Percentiles rank a stretch among this genome's conserved stretches.
Evolutionary conservation across 2,797 vertebrate species (phyloP).

Genomic region (Lindbergichthys nudifrons): DNA sequence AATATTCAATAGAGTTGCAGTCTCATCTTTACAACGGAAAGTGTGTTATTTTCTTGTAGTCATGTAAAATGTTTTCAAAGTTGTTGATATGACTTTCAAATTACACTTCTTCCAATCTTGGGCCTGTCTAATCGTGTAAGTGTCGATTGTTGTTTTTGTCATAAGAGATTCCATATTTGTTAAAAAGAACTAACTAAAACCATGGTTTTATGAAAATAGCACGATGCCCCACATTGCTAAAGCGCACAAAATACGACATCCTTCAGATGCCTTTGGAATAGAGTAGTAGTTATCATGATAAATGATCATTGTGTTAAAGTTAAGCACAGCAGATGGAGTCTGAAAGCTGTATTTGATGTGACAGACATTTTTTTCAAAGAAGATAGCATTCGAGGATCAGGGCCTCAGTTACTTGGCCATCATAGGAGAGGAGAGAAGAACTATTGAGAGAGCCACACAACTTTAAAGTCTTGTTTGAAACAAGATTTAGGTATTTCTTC

Average conservation of each 20-base stretch:
- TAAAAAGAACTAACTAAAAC: too few relatives aligned
- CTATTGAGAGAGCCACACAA: background rate
- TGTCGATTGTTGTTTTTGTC: background rate
- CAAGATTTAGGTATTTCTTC: background rate
- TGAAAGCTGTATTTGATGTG: slow-evolving; percentile 49
- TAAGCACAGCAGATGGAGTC: background rate
- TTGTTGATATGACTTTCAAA: background rate
- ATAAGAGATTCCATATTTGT: too few relatives aligned
- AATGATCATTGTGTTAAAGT: background rate
- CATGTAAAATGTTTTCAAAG: background rate
- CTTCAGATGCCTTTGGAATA: slow-evolving; percentile 84
- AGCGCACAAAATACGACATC: slow-evolving; percentile 70
- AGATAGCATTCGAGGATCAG: slow-evolving; percentile 86
- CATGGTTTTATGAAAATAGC: slow-evolving; percentile 78
- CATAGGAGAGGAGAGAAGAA: slow-evolving; percentile 73
- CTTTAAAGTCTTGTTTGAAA: background rate
- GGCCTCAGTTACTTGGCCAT: slow-evolving; percentile 87
- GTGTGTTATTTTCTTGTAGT: background rate
- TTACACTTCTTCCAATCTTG: background rate
- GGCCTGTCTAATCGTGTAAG: background rate
- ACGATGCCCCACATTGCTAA: slow-evolving; percentile 76
- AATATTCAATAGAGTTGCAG: slow-evolving; percentile 52
- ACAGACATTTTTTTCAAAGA: slow-evolving; percentile 83
- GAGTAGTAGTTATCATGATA: slow-evolving; percentile 42
- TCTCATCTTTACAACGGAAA: slow-evolving; percentile 77